Conservation (phyloP, 2,797 vertebrate genomes). For the Cryptoprocta ferox region DNA sequence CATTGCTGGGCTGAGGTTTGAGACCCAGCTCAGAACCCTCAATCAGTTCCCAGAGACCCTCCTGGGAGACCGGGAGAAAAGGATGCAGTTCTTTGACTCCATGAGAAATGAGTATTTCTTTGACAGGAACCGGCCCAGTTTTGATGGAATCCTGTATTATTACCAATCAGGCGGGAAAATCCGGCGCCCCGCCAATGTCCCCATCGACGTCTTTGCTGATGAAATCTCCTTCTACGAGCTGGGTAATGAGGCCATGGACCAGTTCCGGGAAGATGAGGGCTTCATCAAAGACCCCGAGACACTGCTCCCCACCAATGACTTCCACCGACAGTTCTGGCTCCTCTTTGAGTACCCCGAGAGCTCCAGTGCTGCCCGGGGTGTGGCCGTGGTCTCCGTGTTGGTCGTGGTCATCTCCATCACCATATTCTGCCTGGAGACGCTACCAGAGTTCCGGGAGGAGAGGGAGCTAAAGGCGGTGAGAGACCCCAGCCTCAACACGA, state of each 20-base stretch:
- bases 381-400: conserved; percentile 96
- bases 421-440: conserved; percentile 98
- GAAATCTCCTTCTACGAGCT: conserved; percentile 98
- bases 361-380: conserved; percentile 94
- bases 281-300: conserved; percentile 96
- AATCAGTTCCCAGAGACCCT: conserved; percentile 96
- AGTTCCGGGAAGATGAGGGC: conserved; percentile 97
- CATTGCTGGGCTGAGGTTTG: conserved; percentile 95
- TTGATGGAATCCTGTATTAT: conserved; percentile 97
- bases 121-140: conserved; percentile 96
- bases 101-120: conserved; percentile 99
- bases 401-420: conserved; percentile 98
- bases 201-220: conserved; percentile 96
- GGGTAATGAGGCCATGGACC: conserved; percentile 96
- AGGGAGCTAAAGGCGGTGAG: conserved; percentile 88
- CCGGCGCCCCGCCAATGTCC: conserved; percentile 96
- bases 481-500: conserved; percentile 79
- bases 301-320: conserved; percentile 93
- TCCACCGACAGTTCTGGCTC: conserved; percentile 97
- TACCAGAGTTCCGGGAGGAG: conserved; percentile 97
- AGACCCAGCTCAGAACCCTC: conserved; percentile 96
- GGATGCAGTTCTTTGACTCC: conserved; percentile 96
- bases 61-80: conserved; percentile 94
- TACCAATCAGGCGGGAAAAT: conserved; percentile 98
- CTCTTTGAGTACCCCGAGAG: conserved; percentile 99